Evolutionary conservation across 2,113 vertebrate genomes (phyloP).

Genomic region (Carassius gibelio): DNA sequence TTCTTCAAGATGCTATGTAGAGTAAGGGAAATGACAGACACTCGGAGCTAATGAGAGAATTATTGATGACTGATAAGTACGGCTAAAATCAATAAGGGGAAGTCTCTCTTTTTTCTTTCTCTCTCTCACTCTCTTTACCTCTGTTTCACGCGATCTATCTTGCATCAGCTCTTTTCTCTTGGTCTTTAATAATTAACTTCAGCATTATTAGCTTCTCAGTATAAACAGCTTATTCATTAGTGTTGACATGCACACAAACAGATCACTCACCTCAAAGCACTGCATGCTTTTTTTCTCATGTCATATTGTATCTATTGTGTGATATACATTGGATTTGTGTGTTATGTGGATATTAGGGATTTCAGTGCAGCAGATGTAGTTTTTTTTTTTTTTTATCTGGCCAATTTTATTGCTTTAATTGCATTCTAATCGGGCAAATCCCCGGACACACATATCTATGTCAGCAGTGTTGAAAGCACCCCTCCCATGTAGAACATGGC

Average conservation of each 20-base stretch:
- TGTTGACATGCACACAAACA: conserved; percentile 17
- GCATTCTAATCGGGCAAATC: conserved; percentile 79
- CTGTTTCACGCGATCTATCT: background rate
- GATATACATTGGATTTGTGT: background rate
- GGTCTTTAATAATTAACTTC: conserved; percentile 50
- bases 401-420: conserved; percentile 73
- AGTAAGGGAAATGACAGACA: conserved; percentile 41
- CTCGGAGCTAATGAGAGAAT: conserved; percentile 44
- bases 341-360: background rate
- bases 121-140: background rate
- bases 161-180: conserved; percentile 43
- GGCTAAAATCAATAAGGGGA: conserved; percentile 49
- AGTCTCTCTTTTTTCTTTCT: conserved; percentile 38
- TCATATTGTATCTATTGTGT: background rate
- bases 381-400: background rate
- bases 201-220: conserved; percentile 50
- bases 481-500: conserved; percentile 81
- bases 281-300: background rate
- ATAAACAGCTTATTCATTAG: conserved; percentile 45
- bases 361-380: conserved; percentile 47
- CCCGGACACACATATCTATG: conserved; percentile 80
- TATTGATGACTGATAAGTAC: conserved; percentile 43
- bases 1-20: background rate
- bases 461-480: conserved; percentile 35
- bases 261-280: background rate